A percentile compares a stretch with the other conserved stretches of the same genome.
phyloP scores from a whole-genome alignment of 2,113 vertebrate species.

The Saimiri boliviensis region DNA sequence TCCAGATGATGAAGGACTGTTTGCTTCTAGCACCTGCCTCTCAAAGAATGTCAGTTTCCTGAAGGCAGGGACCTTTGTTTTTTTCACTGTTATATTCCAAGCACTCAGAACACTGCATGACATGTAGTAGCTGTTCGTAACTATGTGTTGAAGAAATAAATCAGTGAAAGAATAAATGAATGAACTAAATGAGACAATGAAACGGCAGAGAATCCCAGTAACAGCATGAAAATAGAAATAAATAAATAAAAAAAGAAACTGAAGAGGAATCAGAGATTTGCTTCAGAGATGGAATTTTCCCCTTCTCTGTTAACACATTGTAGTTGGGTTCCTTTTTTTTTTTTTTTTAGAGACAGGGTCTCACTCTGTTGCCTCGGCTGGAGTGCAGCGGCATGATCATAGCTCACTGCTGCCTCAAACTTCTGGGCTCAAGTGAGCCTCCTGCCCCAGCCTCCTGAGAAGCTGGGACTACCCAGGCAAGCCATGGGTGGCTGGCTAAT shows the following conservation, averaged over 20 bases:
- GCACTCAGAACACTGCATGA: neutral
- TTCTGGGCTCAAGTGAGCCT: no score
- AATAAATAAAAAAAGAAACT: neutral
- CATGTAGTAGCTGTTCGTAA: neutral
- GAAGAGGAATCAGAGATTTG: neutral
- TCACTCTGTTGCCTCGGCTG: no score
- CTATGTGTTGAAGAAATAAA: neutral
- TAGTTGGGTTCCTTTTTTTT: neutral
- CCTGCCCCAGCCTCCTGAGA: no score
- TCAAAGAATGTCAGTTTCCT: neutral
- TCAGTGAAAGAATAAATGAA: neutral
- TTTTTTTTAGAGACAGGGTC: no score
- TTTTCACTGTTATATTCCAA: neutral
- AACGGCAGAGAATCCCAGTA: neutral
- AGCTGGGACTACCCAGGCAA: no score
- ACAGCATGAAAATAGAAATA: no score
- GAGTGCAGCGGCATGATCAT: no score
- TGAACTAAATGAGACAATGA: neutral
- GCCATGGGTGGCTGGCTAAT: no score
- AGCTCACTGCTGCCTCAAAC: no score
- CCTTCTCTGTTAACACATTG: neutral
- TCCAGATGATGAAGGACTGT: neutral
- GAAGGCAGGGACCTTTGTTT: neutral
- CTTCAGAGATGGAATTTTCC: neutral
- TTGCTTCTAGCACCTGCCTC: neutral